phyloP scores from a whole-genome alignment of 1,140 invertebrate species.

The Magallana gigas region DNA sequence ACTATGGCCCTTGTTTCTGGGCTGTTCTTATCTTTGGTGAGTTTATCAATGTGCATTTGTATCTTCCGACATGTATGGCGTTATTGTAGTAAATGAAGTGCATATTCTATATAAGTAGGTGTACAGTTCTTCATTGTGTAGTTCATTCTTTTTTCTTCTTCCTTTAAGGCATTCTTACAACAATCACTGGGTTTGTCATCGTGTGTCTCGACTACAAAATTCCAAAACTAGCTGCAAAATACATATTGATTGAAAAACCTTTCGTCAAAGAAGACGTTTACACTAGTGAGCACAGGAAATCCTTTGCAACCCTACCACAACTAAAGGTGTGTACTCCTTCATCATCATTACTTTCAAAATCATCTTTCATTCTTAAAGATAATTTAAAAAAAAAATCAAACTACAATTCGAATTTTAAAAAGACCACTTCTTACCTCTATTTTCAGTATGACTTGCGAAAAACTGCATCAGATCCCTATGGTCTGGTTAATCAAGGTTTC shows the following conservation, averaged over 20 bases:
- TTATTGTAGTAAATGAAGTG: too few relatives aligned
- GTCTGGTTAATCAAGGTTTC: constrained; percentile 10
- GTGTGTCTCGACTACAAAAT: constrained; percentile 35
- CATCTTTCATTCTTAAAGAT: too few relatives aligned
- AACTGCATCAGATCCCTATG: neutral
- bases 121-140: neutral
- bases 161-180: constrained; percentile 40
- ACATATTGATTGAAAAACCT: constrained; percentile 45
- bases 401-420: too few relatives aligned
- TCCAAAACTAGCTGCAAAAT: constrained; percentile 41
- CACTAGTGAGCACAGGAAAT: neutral
- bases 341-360: neutral
- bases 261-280: constrained; percentile 42
- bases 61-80: too few relatives aligned
- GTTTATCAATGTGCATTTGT: neutral
- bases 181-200: constrained; percentile 23
- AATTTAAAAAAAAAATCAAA: too few relatives aligned
- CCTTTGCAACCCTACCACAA: neutral
- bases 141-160: neutral
- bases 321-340: neutral
- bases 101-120: too few relatives aligned
- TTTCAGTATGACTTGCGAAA: constrained; percentile 33
- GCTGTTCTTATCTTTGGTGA: constrained; percentile 65
- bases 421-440: neutral
- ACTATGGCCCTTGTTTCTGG: constrained; percentile 74